Evolutionary conservation across 2,888 invertebrate species (phyloP), one percentile per base, ranked within the genome.

Genomic region (Mesorhabditis sp.): DNA sequence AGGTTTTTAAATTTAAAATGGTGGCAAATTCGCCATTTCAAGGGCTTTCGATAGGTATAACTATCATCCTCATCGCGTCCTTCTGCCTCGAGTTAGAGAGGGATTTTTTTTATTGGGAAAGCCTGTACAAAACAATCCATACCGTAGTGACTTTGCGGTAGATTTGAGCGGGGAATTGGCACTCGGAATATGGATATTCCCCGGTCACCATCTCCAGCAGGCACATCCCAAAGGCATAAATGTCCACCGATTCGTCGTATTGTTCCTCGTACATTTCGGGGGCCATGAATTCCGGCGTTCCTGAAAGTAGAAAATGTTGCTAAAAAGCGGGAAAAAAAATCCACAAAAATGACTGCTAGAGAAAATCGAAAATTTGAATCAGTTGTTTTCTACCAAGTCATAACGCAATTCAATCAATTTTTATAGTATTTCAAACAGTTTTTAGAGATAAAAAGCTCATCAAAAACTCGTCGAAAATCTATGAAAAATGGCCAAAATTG

Each of bases 201-300:
- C 94, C 94, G 67, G 97, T 97, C 61, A 96, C 96, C 97, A 98
- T 98, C 89, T 98, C 98, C 84, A 99, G 89, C 94, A 99, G 95
- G 88, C 98, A 99, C 97, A 98, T 98, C 62, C 98, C 98, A 88
- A 98, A 97, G 10, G 98, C 97, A 88, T 98, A 98, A 71, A 98
- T 95, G 87, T 98, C 98, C 15, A 99, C 97, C 7, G 93, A 92
- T 87, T 98, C 98, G 87, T 98, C 97, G 88, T 98, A 98, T 88
- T 96, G 95, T 87, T 98, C 98, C 86, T 98, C 97, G 88, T 97
- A 98, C 95, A 98, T 90, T 89, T 98, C 97, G 93, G 89, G 86
- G 10, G 83, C 83, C 83, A 82, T 82, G 66, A 82, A 82, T 67
- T 82, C 82, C 10, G 82, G 82, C 3, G 82, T 83, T 45, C 80